These are phyloP conservation scores for Drosophila peninsularis DNA, from an alignment of 2,888 invertebrate genomes.

Conservation along the genomic window DNA sequence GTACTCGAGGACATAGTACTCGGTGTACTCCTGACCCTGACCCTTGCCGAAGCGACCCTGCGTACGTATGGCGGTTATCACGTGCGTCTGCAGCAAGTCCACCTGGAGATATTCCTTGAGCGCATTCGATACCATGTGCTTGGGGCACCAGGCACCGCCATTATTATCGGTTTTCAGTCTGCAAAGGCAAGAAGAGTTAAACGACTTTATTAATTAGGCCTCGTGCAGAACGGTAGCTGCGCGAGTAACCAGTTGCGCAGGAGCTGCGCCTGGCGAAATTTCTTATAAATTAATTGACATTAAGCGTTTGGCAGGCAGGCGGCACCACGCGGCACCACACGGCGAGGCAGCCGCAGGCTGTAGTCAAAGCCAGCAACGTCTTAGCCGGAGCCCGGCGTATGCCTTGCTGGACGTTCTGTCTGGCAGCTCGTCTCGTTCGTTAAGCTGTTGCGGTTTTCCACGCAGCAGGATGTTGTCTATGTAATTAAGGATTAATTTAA, in stretches of 20 bases:
- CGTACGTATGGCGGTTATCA: slow-evolving; percentile 90
- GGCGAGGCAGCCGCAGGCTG: slow-evolving; percentile 9
- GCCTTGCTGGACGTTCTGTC: slow-evolving; percentile 30
- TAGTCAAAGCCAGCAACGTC: slow-evolving; percentile 5
- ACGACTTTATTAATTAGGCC: slow-evolving; percentile 69
- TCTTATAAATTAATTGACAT: slow-evolving; percentile 83
- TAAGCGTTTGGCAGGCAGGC: slow-evolving; percentile 82
- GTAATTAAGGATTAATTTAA: slow-evolving; percentile 84
- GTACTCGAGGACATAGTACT: slow-evolving; percentile 91
- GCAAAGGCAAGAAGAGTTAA: slow-evolving; percentile 63
- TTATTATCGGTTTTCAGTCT: slow-evolving; percentile 91
- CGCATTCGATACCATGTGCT: slow-evolving; percentile 89
- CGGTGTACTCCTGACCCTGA: slow-evolving; percentile 92
- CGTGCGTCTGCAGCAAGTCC: slow-evolving; percentile 88
- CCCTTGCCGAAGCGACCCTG: slow-evolving; percentile 94
- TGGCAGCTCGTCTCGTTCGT: slow-evolving; percentile 82
- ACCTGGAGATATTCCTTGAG: slow-evolving; percentile 92
- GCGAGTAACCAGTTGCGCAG: slow-evolving; percentile 59
- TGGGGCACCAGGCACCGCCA: slow-evolving; percentile 95
- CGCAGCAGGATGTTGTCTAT: slow-evolving; percentile 83
- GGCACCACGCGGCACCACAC: slow-evolving; percentile 74
- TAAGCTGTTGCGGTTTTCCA: slow-evolving; percentile 74
- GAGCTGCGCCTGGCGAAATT: slow-evolving; percentile 32
- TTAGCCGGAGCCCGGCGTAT: slow-evolving; percentile 18
- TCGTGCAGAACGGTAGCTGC: slow-evolving; percentile 47